Conservation (phyloP, 2,797 vertebrate genomes). For the Salmo trutta region DNA sequence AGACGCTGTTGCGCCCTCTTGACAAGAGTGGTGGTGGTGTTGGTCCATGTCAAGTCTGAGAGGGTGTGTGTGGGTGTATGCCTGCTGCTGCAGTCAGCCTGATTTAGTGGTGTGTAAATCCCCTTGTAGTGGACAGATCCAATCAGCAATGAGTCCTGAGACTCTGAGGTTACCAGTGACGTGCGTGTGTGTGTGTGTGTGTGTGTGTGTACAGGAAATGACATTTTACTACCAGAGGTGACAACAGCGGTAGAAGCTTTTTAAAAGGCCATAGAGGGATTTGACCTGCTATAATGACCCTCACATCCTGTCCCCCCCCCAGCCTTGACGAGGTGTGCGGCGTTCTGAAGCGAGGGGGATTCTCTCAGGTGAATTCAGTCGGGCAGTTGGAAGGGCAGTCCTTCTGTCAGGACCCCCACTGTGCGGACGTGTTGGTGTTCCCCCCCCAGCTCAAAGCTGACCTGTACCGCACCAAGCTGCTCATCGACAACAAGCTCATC, state of each 20-base stretch:
- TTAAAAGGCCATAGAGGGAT: conserved; percentile 36
- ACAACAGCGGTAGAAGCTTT: not conserved
- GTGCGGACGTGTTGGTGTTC: conserved; percentile 82
- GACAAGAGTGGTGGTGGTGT: too few relatives aligned
- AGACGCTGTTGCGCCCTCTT: too few relatives aligned
- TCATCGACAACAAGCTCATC: conserved; percentile 79
- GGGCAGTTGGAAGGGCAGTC: conserved; percentile 69
- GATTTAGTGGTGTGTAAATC: conserved; percentile 76
- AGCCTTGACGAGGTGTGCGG: conserved; percentile 80
- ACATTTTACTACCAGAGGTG: not conserved
- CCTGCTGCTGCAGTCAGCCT: conserved; percentile 52
- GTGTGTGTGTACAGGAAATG: conserved; percentile 14
- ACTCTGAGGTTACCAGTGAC: conserved; percentile 69
- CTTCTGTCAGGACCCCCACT: conserved; percentile 84
- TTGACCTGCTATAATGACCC: conserved; percentile 33
- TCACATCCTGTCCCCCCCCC: conserved; percentile 19
- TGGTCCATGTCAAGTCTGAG: too few relatives aligned
- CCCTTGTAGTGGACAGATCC: conserved; percentile 72
- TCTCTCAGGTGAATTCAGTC: conserved; percentile 76
- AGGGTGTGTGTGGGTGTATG: conserved; percentile 14
- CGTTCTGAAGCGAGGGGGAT: conserved; percentile 74
- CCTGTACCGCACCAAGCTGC: conserved; percentile 76
- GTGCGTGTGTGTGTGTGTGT: conserved; percentile 33
- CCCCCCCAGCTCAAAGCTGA: conserved; percentile 79
- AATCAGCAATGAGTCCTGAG: conserved; percentile 70